A percentile compares a stretch with the other conserved stretches of the same genome.
Conservation (phyloP, 2,113 vertebrate genomes). For the Mesitornis unicolor region DNA sequence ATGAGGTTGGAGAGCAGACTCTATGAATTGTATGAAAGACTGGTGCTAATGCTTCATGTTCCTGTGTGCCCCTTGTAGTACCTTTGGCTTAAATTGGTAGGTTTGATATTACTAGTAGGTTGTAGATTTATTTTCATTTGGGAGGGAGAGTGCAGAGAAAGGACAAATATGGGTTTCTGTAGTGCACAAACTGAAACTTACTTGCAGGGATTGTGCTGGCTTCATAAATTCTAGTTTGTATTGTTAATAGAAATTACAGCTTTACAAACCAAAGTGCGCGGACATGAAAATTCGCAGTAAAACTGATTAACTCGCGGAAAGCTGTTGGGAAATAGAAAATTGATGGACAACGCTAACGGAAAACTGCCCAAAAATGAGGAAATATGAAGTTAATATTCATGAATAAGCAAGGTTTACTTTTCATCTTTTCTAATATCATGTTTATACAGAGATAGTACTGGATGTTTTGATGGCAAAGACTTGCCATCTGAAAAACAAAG, state of each 20-base stretch:
- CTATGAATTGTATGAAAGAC: too few relatives aligned
- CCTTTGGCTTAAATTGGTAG: too few relatives aligned
- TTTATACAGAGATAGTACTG: neutral
- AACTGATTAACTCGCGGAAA: neutral
- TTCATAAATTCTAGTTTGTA: neutral
- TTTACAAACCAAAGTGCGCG: neutral
- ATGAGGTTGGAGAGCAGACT: neutral
- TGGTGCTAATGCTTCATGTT: neutral
- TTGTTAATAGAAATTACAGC: neutral
- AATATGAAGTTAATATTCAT: fast-evolving
- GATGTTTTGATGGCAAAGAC: fast-evolving
- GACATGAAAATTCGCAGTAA: neutral
- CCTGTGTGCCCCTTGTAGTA: neutral
- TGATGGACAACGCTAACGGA: neutral
- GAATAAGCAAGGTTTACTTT: neutral
- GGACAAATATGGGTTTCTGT: neutral
- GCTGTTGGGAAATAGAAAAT: neutral
- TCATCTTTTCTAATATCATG: fast-evolving
- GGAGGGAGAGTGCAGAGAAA: neutral
- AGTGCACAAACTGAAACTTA: neutral
- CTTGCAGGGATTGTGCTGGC: neutral
- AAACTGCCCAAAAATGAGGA: neutral
- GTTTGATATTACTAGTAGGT: neutral
- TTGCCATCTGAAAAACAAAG: neutral
- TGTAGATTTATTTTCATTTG: neutral